Evolutionary conservation across 2,113 vertebrate genomes (phyloP).

Genomic region (Bubo bubo): DNA sequence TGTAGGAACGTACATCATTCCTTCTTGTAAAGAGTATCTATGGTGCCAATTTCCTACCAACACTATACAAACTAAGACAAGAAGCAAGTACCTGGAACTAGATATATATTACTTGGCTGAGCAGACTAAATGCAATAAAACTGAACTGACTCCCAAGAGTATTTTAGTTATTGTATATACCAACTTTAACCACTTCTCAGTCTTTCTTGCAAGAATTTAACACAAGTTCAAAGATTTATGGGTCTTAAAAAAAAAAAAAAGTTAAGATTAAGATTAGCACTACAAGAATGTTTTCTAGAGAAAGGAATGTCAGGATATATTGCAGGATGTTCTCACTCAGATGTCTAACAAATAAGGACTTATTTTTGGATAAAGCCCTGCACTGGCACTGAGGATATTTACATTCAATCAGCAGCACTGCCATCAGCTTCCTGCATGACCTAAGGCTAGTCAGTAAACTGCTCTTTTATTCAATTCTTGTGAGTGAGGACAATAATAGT

Average conservation of each 20-base stretch:
- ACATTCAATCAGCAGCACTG: not conserved
- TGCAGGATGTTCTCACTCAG: not conserved
- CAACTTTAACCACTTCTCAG: not conserved
- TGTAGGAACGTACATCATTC: not conserved
- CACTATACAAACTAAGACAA: conserved; percentile 13
- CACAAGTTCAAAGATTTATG: not conserved
- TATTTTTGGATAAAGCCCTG: not conserved
- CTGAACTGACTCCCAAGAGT: not conserved
- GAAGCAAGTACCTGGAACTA: conserved; percentile 35
- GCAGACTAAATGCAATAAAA: conserved; percentile 35
- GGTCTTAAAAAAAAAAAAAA: not conserved
- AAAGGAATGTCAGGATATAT: not conserved
- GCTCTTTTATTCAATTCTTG: not conserved
- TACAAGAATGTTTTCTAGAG: not conserved
- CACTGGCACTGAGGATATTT: not conserved
- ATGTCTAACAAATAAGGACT: not conserved
- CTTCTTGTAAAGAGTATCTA: conserved; percentile 13
- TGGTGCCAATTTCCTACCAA: conserved; percentile 18
- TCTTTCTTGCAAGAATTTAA: conserved; percentile 32
- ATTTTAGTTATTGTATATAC: conserved; percentile 17
- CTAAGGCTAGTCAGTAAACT: not conserved
- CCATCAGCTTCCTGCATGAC: not conserved
- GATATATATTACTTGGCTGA: conserved; percentile 37
- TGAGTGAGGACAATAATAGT: not conserved
- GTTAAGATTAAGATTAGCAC: not conserved